phyloP scores from a whole-genome alignment of 2,888 invertebrate genomes.

The Formica aserva region DNA sequence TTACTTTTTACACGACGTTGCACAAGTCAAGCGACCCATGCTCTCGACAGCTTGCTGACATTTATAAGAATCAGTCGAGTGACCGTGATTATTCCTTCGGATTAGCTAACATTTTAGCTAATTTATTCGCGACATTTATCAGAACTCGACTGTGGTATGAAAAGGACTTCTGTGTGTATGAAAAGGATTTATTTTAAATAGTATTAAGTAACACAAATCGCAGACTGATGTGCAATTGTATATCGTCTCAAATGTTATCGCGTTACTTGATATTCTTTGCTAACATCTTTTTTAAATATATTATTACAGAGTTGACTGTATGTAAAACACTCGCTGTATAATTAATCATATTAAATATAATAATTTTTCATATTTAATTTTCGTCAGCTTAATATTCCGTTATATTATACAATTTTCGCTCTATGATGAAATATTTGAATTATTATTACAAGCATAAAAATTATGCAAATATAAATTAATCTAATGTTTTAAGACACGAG shows the following conservation, averaged over 20 bases:
- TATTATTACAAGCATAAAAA: not conserved
- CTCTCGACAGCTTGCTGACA: conserved; percentile 55
- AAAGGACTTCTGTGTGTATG: too few relatives aligned
- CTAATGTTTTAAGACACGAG: not conserved
- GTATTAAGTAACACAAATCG: conserved; percentile 10
- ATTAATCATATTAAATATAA: not conserved
- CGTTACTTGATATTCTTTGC: not conserved
- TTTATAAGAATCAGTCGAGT: conserved; percentile 56
- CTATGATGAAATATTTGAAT: not conserved
- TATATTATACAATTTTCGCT: not conserved
- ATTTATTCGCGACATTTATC: conserved; percentile 51
- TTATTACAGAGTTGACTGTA: not conserved
- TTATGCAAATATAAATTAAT: not conserved
- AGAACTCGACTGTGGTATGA: too few relatives aligned
- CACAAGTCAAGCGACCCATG: conserved; percentile 41
- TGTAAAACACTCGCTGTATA: too few relatives aligned
- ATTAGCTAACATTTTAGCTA: conserved; percentile 20
- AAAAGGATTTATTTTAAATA: not conserved
- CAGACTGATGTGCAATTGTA: not conserved
- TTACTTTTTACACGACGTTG: conserved; percentile 21
- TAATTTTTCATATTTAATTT: not conserved
- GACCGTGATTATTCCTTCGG: conserved; percentile 12
- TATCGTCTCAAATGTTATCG: not conserved
- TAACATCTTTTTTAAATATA: not conserved
- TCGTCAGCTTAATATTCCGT: not conserved